Evolutionary conservation across 2,888 invertebrate genomes (phyloP).

Genomic region (Epinotia brunnichana): DNA sequence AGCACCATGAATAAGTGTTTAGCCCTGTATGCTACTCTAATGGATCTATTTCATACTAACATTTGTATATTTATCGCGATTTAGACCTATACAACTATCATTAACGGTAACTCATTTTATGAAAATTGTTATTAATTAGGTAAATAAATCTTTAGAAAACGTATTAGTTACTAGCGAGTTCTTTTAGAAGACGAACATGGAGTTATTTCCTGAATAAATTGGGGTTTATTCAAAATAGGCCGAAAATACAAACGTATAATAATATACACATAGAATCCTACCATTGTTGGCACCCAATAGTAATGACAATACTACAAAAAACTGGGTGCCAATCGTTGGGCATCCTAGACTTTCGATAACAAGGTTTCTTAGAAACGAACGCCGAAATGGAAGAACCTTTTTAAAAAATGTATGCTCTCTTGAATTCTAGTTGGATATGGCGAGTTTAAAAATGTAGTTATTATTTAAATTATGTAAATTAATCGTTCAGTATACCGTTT

Average conservation of each 20-base stretch:
- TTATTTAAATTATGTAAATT: neutral
- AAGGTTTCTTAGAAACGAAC: neutral
- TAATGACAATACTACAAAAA: neutral
- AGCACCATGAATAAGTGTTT: conserved; percentile 37
- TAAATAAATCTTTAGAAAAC: neutral
- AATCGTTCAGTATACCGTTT: neutral
- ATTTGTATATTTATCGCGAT: neutral
- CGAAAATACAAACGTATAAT: neutral
- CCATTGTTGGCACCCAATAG: neutral
- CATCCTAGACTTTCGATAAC: neutral
- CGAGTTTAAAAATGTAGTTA: neutral
- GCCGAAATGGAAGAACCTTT: neutral
- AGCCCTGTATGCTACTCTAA: conserved; percentile 22
- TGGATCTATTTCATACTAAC: neutral
- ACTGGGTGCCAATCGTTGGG: neutral
- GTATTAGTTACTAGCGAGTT: neutral
- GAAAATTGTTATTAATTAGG: neutral
- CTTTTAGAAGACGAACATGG: neutral
- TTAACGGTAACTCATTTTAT: conserved; percentile 21
- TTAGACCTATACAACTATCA: neutral
- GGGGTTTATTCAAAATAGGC: neutral
- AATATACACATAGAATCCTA: too few relatives aligned
- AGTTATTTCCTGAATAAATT: neutral
- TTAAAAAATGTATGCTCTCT: neutral
- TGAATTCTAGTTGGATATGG: neutral